Evolutionary conservation across 1,140 invertebrate species (phyloP).

Genomic region (Saccostrea echinata): DNA sequence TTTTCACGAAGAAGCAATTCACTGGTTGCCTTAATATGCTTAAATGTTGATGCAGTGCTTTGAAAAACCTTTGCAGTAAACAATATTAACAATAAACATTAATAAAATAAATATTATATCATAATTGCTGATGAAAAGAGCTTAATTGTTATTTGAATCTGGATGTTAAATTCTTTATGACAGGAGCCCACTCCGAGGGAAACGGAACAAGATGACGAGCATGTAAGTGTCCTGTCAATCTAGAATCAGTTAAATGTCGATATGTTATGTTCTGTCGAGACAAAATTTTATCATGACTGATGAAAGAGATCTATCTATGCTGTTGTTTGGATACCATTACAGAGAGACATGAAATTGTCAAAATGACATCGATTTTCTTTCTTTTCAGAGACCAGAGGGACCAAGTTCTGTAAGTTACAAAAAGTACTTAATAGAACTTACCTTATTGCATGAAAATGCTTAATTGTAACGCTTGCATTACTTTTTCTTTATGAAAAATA

Average conservation of each 20-base stretch:
- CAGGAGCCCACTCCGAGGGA: conserved; percentile 15
- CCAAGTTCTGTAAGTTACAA: conserved; percentile 18
- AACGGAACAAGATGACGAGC: conserved; percentile 5
- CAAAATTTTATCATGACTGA: background rate
- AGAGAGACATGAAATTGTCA: background rate
- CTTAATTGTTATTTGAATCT: background rate
- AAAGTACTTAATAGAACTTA: background rate
- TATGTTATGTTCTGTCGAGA: too few relatives aligned
- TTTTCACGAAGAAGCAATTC: background rate
- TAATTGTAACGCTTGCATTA: background rate
- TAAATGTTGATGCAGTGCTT: background rate
- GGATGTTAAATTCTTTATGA: background rate
- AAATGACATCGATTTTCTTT: conserved; percentile 15
- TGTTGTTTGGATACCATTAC: background rate
- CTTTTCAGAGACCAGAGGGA: background rate
- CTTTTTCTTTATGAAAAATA: background rate
- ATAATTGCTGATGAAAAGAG: background rate
- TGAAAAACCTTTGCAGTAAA: background rate
- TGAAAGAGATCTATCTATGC: background rate
- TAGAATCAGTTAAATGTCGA: background rate
- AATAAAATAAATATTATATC: background rate
- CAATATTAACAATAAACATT: background rate
- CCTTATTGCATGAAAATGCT: background rate
- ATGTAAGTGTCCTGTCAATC: background rate
- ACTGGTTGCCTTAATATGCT: background rate